Evolutionary conservation across 2,797 vertebrate species (phyloP).

Genomic region (Cheirogaleus major): DNA sequence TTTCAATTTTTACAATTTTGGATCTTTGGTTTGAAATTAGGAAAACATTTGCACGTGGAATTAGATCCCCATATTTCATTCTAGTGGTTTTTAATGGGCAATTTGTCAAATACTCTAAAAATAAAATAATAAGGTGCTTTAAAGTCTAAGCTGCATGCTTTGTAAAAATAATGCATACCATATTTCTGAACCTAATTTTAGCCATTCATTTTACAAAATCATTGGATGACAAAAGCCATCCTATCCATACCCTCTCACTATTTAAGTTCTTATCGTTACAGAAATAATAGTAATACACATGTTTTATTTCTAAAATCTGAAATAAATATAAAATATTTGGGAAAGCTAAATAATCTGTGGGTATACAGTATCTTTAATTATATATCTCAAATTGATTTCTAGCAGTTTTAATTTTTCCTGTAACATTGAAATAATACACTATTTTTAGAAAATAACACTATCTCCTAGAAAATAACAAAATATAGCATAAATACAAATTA

Average conservation of each 20-base stretch:
- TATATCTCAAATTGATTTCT: neutral
- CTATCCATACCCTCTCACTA: neutral
- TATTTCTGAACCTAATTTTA: neutral
- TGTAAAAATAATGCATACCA: neutral
- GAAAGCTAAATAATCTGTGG: neutral
- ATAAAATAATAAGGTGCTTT: neutral
- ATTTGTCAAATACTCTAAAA: neutral
- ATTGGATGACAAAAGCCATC: neutral
- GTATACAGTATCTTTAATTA: neutral
- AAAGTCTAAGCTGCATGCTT: neutral
- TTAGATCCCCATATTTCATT: neutral
- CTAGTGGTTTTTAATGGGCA: neutral
- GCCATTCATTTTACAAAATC: neutral
- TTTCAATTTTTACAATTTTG: neutral
- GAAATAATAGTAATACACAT: neutral
- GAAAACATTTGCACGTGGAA: neutral
- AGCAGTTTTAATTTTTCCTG: neutral
- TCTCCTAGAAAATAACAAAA: neutral
- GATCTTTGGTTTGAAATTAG: constrained; percentile 13
- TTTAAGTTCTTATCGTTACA: neutral
- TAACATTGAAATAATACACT: neutral
- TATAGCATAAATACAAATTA: neutral
- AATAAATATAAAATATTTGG: neutral
- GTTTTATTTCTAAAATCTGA: constrained; percentile 2
- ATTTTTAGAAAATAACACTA: neutral